These are phyloP conservation scores for Panthera uncia DNA, from an alignment of 2,113 vertebrate genomes.

Conservation along the genomic window DNA sequence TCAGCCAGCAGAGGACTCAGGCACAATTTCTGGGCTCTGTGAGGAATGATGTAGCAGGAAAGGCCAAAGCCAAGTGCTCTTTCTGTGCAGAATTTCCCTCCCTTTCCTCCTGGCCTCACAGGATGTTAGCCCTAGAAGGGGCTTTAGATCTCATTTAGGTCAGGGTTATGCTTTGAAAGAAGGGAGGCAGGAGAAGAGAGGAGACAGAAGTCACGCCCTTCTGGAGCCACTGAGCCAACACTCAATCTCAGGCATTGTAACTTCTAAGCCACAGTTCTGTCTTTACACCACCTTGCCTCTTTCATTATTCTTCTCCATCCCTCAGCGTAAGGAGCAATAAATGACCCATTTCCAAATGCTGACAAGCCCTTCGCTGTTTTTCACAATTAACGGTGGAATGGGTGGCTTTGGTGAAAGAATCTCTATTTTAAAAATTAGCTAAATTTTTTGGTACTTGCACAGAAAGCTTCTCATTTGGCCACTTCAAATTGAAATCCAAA, in stretches of 20 bases:
- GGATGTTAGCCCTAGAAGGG: not conserved
- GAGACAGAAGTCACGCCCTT: not conserved
- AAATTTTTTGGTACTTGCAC: not conserved
- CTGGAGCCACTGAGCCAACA: not conserved
- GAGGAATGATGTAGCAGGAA: not conserved
- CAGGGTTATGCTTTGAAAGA: not conserved
- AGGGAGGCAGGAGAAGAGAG: not conserved
- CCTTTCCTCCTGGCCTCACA: not conserved
- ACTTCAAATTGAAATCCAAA: not conserved
- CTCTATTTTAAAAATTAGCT: not conserved
- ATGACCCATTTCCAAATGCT: not conserved
- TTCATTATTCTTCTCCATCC: not conserved
- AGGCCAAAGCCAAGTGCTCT: not conserved
- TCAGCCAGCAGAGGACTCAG: not conserved
- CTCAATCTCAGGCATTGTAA: not conserved
- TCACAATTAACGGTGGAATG: not conserved
- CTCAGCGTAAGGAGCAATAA: not conserved
- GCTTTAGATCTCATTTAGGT: not conserved
- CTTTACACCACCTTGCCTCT: not conserved
- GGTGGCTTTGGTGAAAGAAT: not conserved
- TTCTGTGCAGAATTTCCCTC: not conserved
- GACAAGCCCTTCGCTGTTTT: not conserved
- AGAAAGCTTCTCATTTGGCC: not conserved
- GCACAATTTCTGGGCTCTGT: not conserved
- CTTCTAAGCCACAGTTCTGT: not conserved